phyloP scores from a whole-genome alignment of 2,888 invertebrate species.

The Pristionchus maxplancki region DNA sequence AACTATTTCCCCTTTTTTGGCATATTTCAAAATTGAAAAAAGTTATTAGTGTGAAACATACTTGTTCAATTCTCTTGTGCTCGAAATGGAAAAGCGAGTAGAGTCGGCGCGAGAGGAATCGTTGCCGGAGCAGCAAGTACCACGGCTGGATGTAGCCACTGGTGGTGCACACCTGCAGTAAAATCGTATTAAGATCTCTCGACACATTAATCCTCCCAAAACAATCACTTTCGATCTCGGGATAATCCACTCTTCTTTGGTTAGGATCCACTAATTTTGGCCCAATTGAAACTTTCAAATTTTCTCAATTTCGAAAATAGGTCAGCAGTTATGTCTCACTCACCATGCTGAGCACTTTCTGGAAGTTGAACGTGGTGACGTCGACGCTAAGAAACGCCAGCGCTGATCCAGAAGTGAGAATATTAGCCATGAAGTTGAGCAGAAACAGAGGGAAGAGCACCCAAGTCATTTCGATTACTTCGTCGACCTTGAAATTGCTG shows the following conservation, averaged over 20 bases:
- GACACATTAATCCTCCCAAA: no score
- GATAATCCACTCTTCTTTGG: no score
- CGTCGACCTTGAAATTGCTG: conserved; percentile 1
- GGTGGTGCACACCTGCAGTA: conserved; percentile 31
- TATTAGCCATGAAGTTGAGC: conserved; percentile 35
- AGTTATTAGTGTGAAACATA: not conserved
- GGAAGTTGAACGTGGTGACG: conserved; percentile 40
- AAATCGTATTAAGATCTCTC: no score
- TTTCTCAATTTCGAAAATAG: no score
- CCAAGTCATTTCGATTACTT: conserved; percentile 16
- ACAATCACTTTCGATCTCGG: no score
- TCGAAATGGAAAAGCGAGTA: not conserved
- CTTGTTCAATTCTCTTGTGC: not conserved
- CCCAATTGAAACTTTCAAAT: no score
- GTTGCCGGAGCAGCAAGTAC: conserved; percentile 25
- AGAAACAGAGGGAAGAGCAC: conserved; percentile 35
- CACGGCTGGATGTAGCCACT: conserved; percentile 27
- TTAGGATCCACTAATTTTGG: no score
- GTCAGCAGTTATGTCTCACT: no score
- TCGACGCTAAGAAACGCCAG: conserved; percentile 21
- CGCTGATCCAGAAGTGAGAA: conserved; percentile 21
- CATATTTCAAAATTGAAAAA: no score
- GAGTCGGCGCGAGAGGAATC: conserved; percentile 19
- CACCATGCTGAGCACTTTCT: conserved; percentile 37
- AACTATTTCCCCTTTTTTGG: no score